These are phyloP conservation scores for Erannis defoliaria DNA, from an alignment of 2,888 invertebrate genomes.

Conservation along the genomic window DNA sequence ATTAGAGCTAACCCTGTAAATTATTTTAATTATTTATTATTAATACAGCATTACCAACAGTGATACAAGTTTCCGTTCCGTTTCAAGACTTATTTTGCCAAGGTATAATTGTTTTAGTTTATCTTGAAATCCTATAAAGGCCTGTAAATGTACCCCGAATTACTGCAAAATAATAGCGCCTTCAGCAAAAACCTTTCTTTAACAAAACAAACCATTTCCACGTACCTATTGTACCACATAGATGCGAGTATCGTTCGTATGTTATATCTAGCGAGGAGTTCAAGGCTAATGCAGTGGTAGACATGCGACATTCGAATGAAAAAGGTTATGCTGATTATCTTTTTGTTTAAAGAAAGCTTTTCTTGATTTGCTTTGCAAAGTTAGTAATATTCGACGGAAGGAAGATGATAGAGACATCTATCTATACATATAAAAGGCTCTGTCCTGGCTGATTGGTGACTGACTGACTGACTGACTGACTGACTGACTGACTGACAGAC, in stretches of 20 bases:
- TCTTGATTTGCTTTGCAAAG: neutral
- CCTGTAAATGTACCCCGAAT: neutral
- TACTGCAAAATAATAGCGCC: neutral
- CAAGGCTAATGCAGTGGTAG: slow-evolving; percentile 53
- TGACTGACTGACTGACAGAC: too few relatives aligned
- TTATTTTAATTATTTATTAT: too few relatives aligned
- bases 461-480: too few relatives aligned
- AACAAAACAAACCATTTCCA: slow-evolving; percentile 8
- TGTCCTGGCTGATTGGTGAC: too few relatives aligned
- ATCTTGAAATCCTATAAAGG: neutral
- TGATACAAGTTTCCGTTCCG: too few relatives aligned
- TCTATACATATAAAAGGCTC: too few relatives aligned
- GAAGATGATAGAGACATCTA: too few relatives aligned
- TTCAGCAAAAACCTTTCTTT: neutral
- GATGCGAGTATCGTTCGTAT: neutral
- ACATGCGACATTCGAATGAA: slow-evolving; percentile 38
- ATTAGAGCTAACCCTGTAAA: too few relatives aligned
- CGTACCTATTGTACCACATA: slow-evolving; percentile 23
- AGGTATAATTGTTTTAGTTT: too few relatives aligned
- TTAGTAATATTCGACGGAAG: neutral
- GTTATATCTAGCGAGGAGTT: slow-evolving; percentile 40
- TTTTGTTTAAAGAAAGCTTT: neutral
- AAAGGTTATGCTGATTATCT: slow-evolving; percentile 5
- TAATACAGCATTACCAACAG: too few relatives aligned
- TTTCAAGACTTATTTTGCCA: too few relatives aligned